Percentiles rank a stretch among this genome's conserved stretches.
Evolutionary conservation across 64 coral and sea anemone species (phyloP).

Genomic region (Porites australiensis): DNA sequence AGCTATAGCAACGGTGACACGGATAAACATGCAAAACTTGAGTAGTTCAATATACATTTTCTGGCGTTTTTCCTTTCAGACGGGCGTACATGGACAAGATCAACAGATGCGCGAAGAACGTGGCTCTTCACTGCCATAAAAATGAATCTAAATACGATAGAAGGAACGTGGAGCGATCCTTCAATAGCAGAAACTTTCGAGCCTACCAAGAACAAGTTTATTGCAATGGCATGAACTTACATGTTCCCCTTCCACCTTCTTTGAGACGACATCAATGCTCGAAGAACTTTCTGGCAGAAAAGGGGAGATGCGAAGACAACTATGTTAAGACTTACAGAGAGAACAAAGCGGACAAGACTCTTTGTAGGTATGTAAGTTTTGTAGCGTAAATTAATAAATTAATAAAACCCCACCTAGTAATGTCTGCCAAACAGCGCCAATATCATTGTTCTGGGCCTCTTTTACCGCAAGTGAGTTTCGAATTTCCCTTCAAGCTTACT

Average conservation of each 20-base stretch:
- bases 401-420: too few species aligned
- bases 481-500: too few species aligned
- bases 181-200: not conserved
- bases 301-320: not conserved
- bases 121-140: not conserved
- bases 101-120: not conserved
- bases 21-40: too few species aligned
- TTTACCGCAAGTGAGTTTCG: too few species aligned
- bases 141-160: not conserved
- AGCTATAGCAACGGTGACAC: too few species aligned
- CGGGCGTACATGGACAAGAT: not conserved
- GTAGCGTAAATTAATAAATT: too few species aligned
- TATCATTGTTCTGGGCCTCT: too few species aligned
- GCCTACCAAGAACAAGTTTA: not conserved
- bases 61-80: not conserved
- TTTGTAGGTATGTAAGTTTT: not conserved
- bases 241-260: not conserved
- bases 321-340: not conserved
- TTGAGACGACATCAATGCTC: not conserved
- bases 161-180: not conserved
- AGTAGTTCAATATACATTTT: too few species aligned
- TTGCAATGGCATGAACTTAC: not conserved
- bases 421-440: too few species aligned
- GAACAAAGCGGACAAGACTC: conserved; percentile 9
- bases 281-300: not conserved